Conservation (phyloP, 2,797 vertebrate genomes). For the Sebastes minor region DNA sequence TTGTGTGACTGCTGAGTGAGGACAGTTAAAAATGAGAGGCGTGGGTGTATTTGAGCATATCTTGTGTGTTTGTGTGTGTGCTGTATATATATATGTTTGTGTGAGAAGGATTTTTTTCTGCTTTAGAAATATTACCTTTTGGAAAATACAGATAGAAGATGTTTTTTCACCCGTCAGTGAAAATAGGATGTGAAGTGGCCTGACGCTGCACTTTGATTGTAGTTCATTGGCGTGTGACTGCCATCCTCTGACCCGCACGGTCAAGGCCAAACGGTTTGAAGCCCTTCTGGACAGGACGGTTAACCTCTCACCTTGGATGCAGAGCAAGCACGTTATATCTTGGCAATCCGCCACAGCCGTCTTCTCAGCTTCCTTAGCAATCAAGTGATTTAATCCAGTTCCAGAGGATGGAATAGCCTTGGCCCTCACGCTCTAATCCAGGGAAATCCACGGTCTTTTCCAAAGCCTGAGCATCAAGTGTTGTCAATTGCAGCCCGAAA, state of each 20-base stretch:
- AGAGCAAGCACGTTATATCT: constrained; percentile 36
- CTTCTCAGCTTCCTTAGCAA: constrained; percentile 56
- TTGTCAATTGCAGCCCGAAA: constrained; percentile 74
- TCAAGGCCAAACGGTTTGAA: constrained; percentile 64
- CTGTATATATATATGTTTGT: background rate
- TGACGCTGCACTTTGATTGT: constrained; percentile 41
- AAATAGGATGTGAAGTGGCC: constrained; percentile 51
- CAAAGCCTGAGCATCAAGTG: constrained; percentile 65
- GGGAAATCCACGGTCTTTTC: constrained; percentile 69
- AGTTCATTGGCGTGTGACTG: constrained; percentile 49
- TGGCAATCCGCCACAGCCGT: constrained; percentile 47
- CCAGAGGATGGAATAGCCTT: constrained; percentile 57
- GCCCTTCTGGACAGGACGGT: constrained; percentile 51
- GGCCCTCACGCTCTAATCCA: constrained; percentile 69
- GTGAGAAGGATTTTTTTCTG: background rate
- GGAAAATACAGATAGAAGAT: constrained; percentile 21
- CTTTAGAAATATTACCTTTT: constrained; percentile 21
- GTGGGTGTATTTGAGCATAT: constrained; percentile 20
- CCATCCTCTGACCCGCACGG: constrained; percentile 57
- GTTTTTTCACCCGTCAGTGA: constrained; percentile 34
- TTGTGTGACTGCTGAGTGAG: constrained; percentile 52
- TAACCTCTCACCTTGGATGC: constrained; percentile 65
- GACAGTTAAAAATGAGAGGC: constrained; percentile 31
- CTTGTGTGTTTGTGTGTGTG: background rate
- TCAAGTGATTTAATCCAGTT: constrained; percentile 73